Evolutionary conservation across 2,797 vertebrate genomes (phyloP), one percentile per base, ranked within the genome.

Genomic region (Platyrinchus mystaceus): DNA sequence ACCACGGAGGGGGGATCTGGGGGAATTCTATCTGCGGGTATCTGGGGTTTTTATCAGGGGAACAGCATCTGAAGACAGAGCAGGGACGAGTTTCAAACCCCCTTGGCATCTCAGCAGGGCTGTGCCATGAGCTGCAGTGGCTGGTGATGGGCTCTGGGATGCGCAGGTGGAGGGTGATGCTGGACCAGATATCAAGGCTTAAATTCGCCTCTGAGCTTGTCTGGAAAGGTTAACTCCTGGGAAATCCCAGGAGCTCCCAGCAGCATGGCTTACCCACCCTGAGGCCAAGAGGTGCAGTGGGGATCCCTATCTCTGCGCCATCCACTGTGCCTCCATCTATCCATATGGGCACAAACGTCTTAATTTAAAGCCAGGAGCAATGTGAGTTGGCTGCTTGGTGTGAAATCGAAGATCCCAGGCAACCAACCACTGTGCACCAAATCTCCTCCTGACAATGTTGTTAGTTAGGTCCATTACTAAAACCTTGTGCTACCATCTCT

Each of bases 401-500:
- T 84, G 94, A 90, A 90, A 95, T 62, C 67, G 78, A 92, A 84
- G 93, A 89, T 70, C 63, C 26, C 55, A 53, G 70, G 80, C 85
- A 74, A 75, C 93, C 76, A 41, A 71, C 67, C 77, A 27, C 76
- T 7, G 4, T 5, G 47, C 68, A 70, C 75, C 75, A 79, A 85
- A 82, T 68, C 78, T 87, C 74, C 50, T 93, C 71, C 82, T 41
- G 78, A 84, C 86, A 79, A 60, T 32, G 64, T 87, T 74, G 50
- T 95, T 93, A 82, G 83, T 73, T 76, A 83, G 90, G 71, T 92
- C 64, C 64, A 62, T 89, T 90, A 68, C 86, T 90, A 82, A 84
- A 94, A 90, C 78, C 64, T 87, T 78, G 84, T 84, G 86, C 92
- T 94, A 39, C 90, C 90, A 89, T 68, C 56, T 89, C 75, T 96